These are phyloP conservation scores for Biston stratarius DNA, from an alignment of 2,888 invertebrate species.

Conservation along the genomic window DNA sequence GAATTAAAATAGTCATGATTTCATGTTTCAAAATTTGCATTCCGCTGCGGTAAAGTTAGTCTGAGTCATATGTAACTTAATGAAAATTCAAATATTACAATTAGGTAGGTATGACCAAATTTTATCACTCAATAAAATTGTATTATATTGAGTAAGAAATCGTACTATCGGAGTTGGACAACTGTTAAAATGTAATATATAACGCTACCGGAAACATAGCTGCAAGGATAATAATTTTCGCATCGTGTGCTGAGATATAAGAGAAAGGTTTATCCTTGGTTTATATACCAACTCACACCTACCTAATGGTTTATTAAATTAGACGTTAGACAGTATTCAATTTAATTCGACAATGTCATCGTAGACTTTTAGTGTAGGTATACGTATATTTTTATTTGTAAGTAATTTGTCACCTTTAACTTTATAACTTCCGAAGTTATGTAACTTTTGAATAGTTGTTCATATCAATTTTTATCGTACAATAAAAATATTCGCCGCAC, in stretches of 20 bases:
- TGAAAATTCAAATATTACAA: background rate
- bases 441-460: constrained; percentile 8
- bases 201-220: constrained; percentile 18
- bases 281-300: background rate
- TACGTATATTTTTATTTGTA: background rate
- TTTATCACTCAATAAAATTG: background rate
- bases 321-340: constrained; percentile 13
- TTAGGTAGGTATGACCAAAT: background rate
- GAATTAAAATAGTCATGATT: too few species aligned
- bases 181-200: constrained; percentile 3
- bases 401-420: constrained; percentile 23
- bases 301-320: constrained; percentile 1
- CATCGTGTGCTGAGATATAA: constrained; percentile 1
- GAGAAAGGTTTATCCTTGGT: constrained; percentile 24
- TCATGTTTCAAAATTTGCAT: background rate
- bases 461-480: constrained; percentile 3
- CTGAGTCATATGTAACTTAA: background rate
- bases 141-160: background rate
- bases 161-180: background rate
- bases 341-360: constrained; percentile 14
- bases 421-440: constrained; percentile 27
- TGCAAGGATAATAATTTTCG: constrained; percentile 11
- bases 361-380: constrained; percentile 7
- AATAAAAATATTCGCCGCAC: background rate
- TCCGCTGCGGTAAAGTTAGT: background rate